Evolutionary conservation across 2,888 invertebrate species (phyloP).

Genomic region (Caenorhabditis sp.): DNA sequence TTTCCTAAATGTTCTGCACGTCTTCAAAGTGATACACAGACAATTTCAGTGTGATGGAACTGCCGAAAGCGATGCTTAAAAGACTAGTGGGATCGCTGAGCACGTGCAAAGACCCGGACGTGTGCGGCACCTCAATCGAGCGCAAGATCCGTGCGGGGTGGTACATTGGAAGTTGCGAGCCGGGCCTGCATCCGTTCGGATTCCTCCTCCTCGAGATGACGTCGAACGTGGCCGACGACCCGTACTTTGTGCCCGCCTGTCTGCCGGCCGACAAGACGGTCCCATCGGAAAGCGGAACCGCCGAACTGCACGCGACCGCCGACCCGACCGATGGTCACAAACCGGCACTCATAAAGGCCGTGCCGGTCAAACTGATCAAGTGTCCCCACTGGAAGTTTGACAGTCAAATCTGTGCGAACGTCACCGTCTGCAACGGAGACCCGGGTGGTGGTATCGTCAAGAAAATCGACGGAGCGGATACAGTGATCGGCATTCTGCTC

Average conservation of each 20-base stretch:
- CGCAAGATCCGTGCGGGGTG: too few relatives aligned
- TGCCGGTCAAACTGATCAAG: not conserved
- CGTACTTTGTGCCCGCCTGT: constrained; percentile 3
- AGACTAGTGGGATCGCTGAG: not conserved
- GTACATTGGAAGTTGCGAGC: constrained; percentile 15
- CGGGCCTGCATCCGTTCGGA: not conserved
- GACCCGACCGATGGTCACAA: too few relatives aligned
- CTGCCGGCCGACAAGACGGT: not conserved
- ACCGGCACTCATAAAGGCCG: too few relatives aligned
- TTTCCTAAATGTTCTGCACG: too few relatives aligned
- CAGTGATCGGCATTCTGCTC: not conserved
- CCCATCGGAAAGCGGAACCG: not conserved
- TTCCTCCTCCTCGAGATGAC: constrained; percentile 10
- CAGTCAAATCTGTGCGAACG: not conserved
- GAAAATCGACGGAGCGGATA: constrained; percentile 3
- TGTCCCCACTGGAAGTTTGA: not conserved
- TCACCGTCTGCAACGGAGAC: not conserved
- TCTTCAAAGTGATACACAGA: too few relatives aligned
- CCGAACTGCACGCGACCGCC: not conserved
- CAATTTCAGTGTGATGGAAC: constrained; percentile 5
- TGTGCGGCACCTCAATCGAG: constrained; percentile 1
- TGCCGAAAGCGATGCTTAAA: constrained; percentile 6
- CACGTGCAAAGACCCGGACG: not conserved
- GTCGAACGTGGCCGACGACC: constrained; percentile 6
- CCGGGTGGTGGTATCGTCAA: not conserved